Evolutionary conservation across 1,140 invertebrate genomes (phyloP), one percentile per base, ranked within the genome.

Genomic region (Anthonomus grandis): DNA sequence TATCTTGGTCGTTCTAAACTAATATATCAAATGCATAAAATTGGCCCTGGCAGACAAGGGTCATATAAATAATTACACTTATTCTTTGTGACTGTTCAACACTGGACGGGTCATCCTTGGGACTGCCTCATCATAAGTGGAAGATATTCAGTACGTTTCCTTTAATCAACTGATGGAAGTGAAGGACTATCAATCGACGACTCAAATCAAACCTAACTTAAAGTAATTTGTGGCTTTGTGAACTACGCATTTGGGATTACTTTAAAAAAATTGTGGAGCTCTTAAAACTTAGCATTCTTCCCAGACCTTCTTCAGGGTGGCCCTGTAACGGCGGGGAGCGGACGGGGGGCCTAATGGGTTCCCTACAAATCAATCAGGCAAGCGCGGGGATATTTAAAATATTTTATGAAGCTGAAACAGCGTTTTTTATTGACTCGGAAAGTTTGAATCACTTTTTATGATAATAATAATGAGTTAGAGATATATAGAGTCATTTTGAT

Each of bases 351-450:
- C 64, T 70, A 70, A 70, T 70, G 66, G 66, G 63, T 44, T 62
- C 62, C 53, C 65, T 69, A 69, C 68, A 69, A 69, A 69, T 69
- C 68, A 69, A 69, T 69, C 68, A 69, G 67, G n/a, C n/a, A n/a
- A n/a, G n/a, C n/a, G n/a, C n/a, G n/a, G n/a, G n/a, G n/a, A n/a
- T n/a, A n/a, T n/a, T n/a, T n/a, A n/a, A n/a, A n/a, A n/a, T n/a
- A n/a, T n/a, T n/a, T n/a, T n/a, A n/a, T n/a, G n/a, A n/a, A n/a
- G n/a, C n/a, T n/a, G n/a, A n/a, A n/a, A n/a, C n/a, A n/a, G n/a
- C n/a, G n/a, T n/a, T n/a, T n/a, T n/a, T n/a, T n/a, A n/a, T n/a
- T n/a, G n/a, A n/a, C n/a, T n/a, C n/a, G n/a, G n/a, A n/a, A n/a
- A n/a, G n/a, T n/a, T n/a, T n/a, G n/a, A n/a, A n/a, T n/a, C n/a